Conservation (phyloP, 2,888 invertebrate genomes). For the Carabus problematicus region DNA sequence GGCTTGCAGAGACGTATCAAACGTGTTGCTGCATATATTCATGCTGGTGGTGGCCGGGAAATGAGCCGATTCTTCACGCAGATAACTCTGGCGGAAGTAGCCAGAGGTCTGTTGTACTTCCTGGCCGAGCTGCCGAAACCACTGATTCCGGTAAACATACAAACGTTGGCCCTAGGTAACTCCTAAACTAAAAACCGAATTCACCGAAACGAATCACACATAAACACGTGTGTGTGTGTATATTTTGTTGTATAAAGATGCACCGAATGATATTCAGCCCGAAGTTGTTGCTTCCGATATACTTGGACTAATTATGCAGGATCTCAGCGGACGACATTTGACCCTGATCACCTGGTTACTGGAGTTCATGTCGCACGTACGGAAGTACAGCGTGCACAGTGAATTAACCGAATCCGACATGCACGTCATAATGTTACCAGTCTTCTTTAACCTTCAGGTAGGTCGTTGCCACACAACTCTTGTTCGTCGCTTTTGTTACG, state of each 20-base stretch:
- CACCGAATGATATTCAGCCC: slow-evolving; percentile 56
- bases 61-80: background rate
- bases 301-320: slow-evolving; percentile 60
- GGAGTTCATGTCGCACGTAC: slow-evolving; percentile 58
- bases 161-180: slow-evolving; percentile 60
- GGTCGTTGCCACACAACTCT: background rate
- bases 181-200: background rate
- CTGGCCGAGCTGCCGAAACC: slow-evolving; percentile 57
- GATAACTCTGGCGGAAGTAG: slow-evolving; percentile 54
- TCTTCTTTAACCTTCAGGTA: slow-evolving; percentile 61
- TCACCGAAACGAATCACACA: background rate
- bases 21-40: slow-evolving; percentile 46
- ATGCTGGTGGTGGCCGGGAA: background rate
- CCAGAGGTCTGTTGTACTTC: slow-evolving; percentile 58
- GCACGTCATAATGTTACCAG: slow-evolving; percentile 60
- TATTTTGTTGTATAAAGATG: background rate
- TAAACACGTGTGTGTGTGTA: background rate
- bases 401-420: slow-evolving; percentile 60
- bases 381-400: slow-evolving; percentile 59
- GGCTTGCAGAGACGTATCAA: slow-evolving; percentile 47
- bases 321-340: slow-evolving; percentile 57
- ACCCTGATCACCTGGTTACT: slow-evolving; percentile 56
- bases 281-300: slow-evolving; percentile 61
- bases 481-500: background rate
- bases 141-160: slow-evolving; percentile 59